These are phyloP conservation scores for Galendromus occidentalis DNA, from an alignment of 1,140 invertebrate genomes.

Conservation along the genomic window DNA sequence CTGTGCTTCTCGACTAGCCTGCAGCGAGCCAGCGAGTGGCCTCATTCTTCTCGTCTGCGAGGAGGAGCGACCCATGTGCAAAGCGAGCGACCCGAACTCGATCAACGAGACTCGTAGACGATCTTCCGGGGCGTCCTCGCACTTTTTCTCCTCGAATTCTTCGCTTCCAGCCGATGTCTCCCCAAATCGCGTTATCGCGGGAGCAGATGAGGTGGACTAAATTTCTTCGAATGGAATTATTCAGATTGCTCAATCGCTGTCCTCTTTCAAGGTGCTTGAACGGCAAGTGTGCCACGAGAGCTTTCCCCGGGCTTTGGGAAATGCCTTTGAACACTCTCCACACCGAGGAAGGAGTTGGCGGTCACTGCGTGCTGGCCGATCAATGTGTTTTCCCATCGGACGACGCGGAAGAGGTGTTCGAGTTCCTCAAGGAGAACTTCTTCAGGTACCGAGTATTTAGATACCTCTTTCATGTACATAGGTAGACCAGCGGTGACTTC, in stretches of 20 bases:
- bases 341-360: slow-evolving; percentile 65
- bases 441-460: slow-evolving; percentile 29
- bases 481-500: background rate
- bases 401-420: slow-evolving; percentile 61
- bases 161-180: too few species aligned
- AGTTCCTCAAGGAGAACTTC: slow-evolving; percentile 81
- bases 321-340: slow-evolving; percentile 79
- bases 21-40: too few species aligned
- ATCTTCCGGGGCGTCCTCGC: too few species aligned
- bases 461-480: slow-evolving; percentile 48
- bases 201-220: too few species aligned
- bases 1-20: too few species aligned
- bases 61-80: too few species aligned
- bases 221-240: background rate
- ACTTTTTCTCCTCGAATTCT: too few species aligned
- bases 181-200: too few species aligned
- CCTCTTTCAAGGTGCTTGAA: background rate
- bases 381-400: slow-evolving; percentile 70
- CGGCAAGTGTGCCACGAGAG: slow-evolving; percentile 68
- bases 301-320: slow-evolving; percentile 82
- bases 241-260: background rate
- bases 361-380: slow-evolving; percentile 75
- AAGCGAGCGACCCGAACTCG: too few species aligned
- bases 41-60: too few species aligned
- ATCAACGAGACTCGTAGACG: too few species aligned